These are phyloP conservation scores for Acanthurus lineatus DNA, from an alignment of 2,797 vertebrate genomes.

Conservation along the genomic window DNA sequence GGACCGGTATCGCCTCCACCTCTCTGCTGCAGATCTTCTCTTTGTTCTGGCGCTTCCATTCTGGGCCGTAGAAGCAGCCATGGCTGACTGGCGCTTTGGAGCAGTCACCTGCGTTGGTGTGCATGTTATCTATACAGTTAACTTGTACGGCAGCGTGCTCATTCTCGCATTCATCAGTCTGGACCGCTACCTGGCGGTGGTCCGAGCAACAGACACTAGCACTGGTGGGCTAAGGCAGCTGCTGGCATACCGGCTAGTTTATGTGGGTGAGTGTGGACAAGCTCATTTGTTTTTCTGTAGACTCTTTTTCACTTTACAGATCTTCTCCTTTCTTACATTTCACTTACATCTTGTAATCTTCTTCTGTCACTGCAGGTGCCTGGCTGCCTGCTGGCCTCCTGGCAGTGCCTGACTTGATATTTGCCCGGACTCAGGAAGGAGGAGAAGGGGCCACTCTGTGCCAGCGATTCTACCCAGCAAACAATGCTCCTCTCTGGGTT, in stretches of 20 bases:
- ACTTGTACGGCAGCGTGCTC: constrained; percentile 97
- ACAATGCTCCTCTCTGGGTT: constrained; percentile 83
- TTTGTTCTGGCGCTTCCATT: constrained; percentile 97
- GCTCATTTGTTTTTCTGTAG: background rate
- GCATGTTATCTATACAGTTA: constrained; percentile 97
- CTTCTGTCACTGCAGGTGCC: constrained; percentile 63
- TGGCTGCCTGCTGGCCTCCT: constrained; percentile 91
- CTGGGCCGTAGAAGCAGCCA: constrained; percentile 94
- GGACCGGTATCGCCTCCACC: constrained; percentile 95
- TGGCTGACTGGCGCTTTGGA: constrained; percentile 92
- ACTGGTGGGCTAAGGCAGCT: constrained; percentile 92
- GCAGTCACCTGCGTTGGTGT: constrained; percentile 90
- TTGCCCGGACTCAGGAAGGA: constrained; percentile 85
- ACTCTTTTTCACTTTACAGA: background rate
- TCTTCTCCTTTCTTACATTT: background rate
- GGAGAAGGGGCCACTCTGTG: constrained; percentile 86
- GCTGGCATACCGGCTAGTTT: constrained; percentile 93
- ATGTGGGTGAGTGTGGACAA: constrained; percentile 87
- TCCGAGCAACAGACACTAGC: constrained; percentile 95
- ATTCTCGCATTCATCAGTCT: constrained; percentile 98
- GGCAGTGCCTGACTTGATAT: constrained; percentile 94
- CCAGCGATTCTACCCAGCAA: constrained; percentile 90
- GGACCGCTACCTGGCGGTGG: constrained; percentile 97
- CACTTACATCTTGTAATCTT: background rate
- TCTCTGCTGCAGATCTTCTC: constrained; percentile 96